Evolutionary conservation across 2,888 invertebrate genomes (phyloP).

Genomic region (Lamellibrachia satsuma): DNA sequence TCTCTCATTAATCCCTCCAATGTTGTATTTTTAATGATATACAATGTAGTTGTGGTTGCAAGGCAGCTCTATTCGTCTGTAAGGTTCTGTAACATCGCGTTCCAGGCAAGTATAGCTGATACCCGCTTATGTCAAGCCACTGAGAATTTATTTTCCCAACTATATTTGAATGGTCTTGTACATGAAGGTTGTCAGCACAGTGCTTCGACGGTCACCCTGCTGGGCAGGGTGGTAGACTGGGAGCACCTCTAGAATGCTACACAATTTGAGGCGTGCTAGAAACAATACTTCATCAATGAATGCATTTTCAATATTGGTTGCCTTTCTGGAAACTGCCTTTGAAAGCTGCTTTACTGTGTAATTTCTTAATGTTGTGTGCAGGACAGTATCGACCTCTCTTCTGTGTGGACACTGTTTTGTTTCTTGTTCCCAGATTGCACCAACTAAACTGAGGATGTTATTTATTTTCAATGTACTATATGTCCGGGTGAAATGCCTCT

Average conservation of each 20-base stretch:
- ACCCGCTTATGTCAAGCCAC: not conserved
- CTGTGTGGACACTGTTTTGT: not conserved
- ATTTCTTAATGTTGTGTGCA: not conserved
- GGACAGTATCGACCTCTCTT: not conserved
- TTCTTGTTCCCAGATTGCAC: not conserved
- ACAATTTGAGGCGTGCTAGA: not conserved
- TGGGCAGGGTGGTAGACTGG: not conserved
- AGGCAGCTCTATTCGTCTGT: conserved; percentile 17
- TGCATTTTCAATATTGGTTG: conserved; percentile 6
- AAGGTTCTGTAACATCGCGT: not conserved
- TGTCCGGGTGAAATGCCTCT: not conserved
- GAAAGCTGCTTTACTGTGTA: not conserved
- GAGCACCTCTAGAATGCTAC: not conserved
- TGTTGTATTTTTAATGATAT: conserved; percentile 9
- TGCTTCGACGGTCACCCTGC: not conserved
- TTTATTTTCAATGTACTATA: not conserved
- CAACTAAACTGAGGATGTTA: conserved; percentile 6
- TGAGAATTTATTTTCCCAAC: conserved; percentile 12
- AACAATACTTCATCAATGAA: not conserved
- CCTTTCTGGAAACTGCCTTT: not conserved
- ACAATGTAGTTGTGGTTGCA: conserved; percentile 11
- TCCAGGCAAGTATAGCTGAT: not conserved
- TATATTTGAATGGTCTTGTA: not conserved
- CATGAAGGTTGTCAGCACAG: not conserved
- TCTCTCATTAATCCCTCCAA: conserved; percentile 17